Evolutionary conservation across 2,113 vertebrate species (phyloP), one percentile per base, ranked within the genome.

Genomic region (Gasterosteus aculeatus): DNA sequence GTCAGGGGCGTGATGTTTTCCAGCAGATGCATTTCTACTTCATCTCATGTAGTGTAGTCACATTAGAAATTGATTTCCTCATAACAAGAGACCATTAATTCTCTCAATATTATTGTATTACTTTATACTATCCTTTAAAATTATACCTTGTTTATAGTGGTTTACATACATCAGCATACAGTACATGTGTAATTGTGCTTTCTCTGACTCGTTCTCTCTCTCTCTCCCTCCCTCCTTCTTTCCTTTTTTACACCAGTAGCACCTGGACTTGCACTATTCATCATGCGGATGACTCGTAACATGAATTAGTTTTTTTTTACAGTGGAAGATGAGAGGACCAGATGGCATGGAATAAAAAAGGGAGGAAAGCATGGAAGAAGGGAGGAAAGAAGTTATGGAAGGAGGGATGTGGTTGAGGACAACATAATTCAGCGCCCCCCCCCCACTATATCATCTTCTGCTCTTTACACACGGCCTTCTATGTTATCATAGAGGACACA

Each of bases 291-390:
- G 97, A 97, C 96, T 96, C 95, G 94, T 95, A 98, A 98, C 96
- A 96, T 97, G 97, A 98, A 98, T 97, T 97, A 96, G 96, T 96
- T 98, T 98, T 96, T 96, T 97, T 96, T 96, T 96, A 96, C 95
- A 94, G 94, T 94, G 92, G 93, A 94, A 97, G 96, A 95, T 94
- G 95, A 94, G 95, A 95, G 95, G 96, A 95, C 96, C 97, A 98
- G 97, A 98, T 98, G 97, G 96, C 95, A 97, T 95, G 94, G 97
- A 97, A 96, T 95, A 94, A 96, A 97, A 91, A 79, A 63, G 35
- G 60, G 64, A 67, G 44, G 78, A 77, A 91, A 82, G 89, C 67
- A 83, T 63, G 62, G 87, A 89, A 91, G 44, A 59, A 82, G 51
- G 59, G 66, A 85, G 57, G 68, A 65, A 71, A 80, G 84, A 86